phyloP scores from a whole-genome alignment of 2,888 invertebrate genomes.

The Thymelicus lineola region DNA sequence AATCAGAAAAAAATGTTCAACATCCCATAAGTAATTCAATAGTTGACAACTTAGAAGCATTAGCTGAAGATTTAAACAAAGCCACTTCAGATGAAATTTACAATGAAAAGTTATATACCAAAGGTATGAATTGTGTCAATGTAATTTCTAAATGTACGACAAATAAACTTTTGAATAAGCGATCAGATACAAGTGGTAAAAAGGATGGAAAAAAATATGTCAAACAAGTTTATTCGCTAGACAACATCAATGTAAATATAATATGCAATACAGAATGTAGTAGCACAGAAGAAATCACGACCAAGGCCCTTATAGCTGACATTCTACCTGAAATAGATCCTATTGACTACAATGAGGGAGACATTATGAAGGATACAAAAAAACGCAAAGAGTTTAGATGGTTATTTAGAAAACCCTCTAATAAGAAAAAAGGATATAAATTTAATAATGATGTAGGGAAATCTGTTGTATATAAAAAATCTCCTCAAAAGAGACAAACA shows the following conservation, averaged over 20 bases:
- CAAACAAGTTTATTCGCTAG: conserved; percentile 61
- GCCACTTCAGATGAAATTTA: conserved; percentile 45
- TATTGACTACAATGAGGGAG: conserved; percentile 40
- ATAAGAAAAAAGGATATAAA: conserved; percentile 45
- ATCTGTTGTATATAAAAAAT: conserved; percentile 40
- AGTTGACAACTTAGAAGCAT: conserved; percentile 37
- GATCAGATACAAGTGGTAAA: conserved; percentile 35
- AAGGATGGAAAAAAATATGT: conserved; percentile 27
- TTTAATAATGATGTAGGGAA: conserved; percentile 35
- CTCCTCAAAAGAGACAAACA: conserved; percentile 47
- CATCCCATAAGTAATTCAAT: conserved; percentile 28
- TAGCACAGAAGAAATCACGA: conserved; percentile 15
- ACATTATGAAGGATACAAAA: conserved; percentile 37
- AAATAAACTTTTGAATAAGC: conserved; percentile 40
- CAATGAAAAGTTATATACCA: conserved; percentile 47
- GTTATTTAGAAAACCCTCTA: conserved; percentile 44
- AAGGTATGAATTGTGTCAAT: conserved; percentile 48
- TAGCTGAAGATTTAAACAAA: conserved; percentile 52
- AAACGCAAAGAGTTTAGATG: conserved; percentile 47
- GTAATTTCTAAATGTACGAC: conserved; percentile 49
- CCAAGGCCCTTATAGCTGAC: conserved; percentile 12
- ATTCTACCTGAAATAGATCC: conserved; percentile 21
- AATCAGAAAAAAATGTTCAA: conserved; percentile 32
- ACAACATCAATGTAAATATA: conserved; percentile 68
- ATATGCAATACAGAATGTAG: conserved; percentile 56